Conservation (phyloP, 2,888 invertebrate species). For the Homarus gammarus region DNA sequence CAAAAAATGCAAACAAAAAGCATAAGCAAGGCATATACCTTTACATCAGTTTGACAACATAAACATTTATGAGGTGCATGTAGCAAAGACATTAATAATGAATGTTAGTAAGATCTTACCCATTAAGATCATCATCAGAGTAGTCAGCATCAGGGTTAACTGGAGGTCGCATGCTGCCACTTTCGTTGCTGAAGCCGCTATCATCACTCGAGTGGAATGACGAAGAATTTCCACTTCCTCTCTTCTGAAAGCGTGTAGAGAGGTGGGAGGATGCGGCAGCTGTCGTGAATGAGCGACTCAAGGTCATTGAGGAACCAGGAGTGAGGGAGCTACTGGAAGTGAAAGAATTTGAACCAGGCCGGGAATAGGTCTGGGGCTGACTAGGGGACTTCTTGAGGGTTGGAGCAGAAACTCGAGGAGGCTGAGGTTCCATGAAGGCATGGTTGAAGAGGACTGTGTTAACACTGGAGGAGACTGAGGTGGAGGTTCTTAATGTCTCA, state of each 20-base stretch:
- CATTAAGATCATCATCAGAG: constrained; percentile 87
- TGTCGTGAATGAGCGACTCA: constrained; percentile 54
- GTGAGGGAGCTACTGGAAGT: constrained; percentile 16
- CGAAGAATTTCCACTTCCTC: constrained; percentile 53
- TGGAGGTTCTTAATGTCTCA: constrained; percentile 43
- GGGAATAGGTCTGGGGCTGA: constrained; percentile 23
- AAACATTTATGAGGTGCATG: constrained; percentile 10
- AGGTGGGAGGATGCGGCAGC: constrained; percentile 50
- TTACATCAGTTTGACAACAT: not conserved
- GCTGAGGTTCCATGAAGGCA: constrained; percentile 20
- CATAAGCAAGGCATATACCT: not conserved
- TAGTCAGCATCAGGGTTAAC: constrained; percentile 93
- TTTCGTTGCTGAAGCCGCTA: constrained; percentile 92
- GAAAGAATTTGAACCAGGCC: constrained; percentile 40
- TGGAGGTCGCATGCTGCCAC: constrained; percentile 83
- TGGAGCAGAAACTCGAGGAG: constrained; percentile 34
- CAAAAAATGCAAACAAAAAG: constrained; percentile 15
- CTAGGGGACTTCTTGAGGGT: constrained; percentile 52
- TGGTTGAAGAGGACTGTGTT: constrained; percentile 60
- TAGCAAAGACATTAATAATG: not conserved
- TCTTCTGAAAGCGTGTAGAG: constrained; percentile 61
- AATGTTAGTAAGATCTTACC: constrained; percentile 58
- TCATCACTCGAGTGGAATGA: constrained; percentile 72
- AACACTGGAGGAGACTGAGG: constrained; percentile 43
- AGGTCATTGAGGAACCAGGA: constrained; percentile 38